Evolutionary conservation across 2,797 vertebrate genomes (phyloP), one percentile per base, ranked within the genome.

Genomic region (Pogoniulus pusillus): DNA sequence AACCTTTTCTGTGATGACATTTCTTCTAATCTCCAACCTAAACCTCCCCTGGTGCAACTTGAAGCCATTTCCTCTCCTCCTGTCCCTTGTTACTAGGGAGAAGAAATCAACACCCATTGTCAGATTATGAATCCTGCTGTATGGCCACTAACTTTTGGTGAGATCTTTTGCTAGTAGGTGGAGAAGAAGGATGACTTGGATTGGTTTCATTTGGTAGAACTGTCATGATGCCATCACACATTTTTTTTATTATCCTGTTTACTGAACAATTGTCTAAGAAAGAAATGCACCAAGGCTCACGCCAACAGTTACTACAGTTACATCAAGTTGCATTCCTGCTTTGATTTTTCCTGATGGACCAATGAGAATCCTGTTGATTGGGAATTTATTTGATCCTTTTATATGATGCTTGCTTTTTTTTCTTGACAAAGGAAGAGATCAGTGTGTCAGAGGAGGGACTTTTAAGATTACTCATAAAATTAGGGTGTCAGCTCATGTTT

Each of bases 191-290:
- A 51, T 90, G 4, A 20, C 7, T 51, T 90, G 53, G 9, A 12
- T 45, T 91, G 19, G 5, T 71, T 64, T 71, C 10, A 80, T 87
- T 68, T 75, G 65, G 26, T 37, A 45, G 51, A 87, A 51, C 32
- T 77, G 32, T 68, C 1, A 0, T 49, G 39, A 63, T 82, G 1
- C 0, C 39, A 6, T 87, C 3, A 0, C 12, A 2, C 12, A 11
- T n/a, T 41, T 75, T 74, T 79, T 74, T 89, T 73, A 5, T 77
- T 64, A 37, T 60, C 26, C 22, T 80, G 1, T 58, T 78, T 78
- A 58, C 72, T 65, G 57, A 69, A 47, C 47, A 75, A 17, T 29
- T 59, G 12, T 35, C 76, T 34, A 55, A 82, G 43, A 66, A 27
- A 53, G 53, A 76, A 72, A 30, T 72, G 54, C 27, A 15, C 24